phyloP scores from a whole-genome alignment of 2,888 invertebrate genomes.

The Tinea semifulvella region DNA sequence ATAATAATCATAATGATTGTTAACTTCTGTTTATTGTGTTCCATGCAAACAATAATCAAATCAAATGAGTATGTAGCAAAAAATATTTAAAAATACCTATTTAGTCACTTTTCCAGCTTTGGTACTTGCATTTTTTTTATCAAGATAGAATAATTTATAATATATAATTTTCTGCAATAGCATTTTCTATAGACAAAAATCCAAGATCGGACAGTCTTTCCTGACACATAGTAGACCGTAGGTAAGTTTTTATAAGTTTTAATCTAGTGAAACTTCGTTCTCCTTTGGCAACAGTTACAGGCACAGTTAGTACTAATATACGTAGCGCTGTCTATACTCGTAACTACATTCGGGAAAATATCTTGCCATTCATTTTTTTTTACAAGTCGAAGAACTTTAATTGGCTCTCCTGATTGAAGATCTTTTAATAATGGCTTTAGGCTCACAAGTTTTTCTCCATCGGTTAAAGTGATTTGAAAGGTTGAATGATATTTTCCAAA shows the following conservation, averaged over 20 bases:
- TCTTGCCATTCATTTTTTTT: constrained; percentile 19
- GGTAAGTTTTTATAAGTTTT: constrained; percentile 17
- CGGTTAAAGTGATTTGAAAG: too few species aligned
- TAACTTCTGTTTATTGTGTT: too few species aligned
- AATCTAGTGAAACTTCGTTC: constrained; percentile 18
- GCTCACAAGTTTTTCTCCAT: constrained; percentile 19
- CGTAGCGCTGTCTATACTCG: constrained; percentile 16
- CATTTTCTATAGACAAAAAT: constrained; percentile 17
- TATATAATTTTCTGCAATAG: constrained; percentile 12
- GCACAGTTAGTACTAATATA: constrained; percentile 17
- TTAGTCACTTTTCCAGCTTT: too few species aligned
- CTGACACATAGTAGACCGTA: constrained; percentile 16
- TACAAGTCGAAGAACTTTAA: constrained; percentile 19
- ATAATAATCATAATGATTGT: too few species aligned
- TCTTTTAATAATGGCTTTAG: constrained; percentile 19
- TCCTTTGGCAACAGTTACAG: constrained; percentile 18
- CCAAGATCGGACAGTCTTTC: constrained; percentile 17
- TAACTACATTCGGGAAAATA: constrained; percentile 19
- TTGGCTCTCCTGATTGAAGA: constrained; percentile 18
- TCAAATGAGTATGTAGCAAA: too few species aligned
- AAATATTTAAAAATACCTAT: too few species aligned
- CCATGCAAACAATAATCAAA: too few species aligned
- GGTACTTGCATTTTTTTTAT: constrained; percentile 16
- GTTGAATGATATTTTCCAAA: too few species aligned
- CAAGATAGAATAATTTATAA: constrained; percentile 16